phyloP scores from a whole-genome alignment of 1,140 invertebrate species.

The Euborellia annulipes region DNA sequence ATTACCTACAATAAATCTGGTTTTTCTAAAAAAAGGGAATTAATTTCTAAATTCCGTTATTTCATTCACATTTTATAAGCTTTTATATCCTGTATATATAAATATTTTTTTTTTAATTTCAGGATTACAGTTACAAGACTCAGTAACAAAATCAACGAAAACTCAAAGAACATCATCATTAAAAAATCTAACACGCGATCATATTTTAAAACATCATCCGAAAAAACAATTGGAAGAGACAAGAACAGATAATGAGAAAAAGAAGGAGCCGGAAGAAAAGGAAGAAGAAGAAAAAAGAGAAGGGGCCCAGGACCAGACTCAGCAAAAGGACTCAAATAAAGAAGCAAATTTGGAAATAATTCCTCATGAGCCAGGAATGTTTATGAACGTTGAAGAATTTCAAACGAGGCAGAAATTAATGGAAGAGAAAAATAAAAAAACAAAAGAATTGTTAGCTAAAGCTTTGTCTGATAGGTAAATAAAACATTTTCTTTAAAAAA shows the following conservation, averaged over 20 bases:
- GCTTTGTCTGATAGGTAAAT: conserved; percentile 50
- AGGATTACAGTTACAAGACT: background rate
- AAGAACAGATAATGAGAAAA: background rate
- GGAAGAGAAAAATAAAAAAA: conserved; percentile 59
- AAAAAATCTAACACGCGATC: background rate
- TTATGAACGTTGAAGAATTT: conserved; percentile 39
- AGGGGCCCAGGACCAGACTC: background rate
- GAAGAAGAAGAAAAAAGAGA: conserved; percentile 4
- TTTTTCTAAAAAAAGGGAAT: no score
- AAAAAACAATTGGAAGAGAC: background rate
- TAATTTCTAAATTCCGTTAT: no score
- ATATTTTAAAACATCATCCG: background rate
- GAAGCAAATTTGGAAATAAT: background rate
- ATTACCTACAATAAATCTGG: no score
- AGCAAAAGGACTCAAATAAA: conserved; percentile 4
- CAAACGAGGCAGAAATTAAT: conserved; percentile 52
- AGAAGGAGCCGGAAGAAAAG: background rate
- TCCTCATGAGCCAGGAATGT: background rate
- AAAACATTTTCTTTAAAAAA: background rate
- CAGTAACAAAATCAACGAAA: background rate
- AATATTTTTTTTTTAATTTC: background rate
- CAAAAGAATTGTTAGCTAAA: conserved; percentile 50
- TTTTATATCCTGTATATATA: background rate
- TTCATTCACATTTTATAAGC: no score
- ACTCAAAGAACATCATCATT: background rate